These are phyloP conservation scores for Camelus dromedarius DNA, from an alignment of 2,113 vertebrate species.

Conservation along the genomic window DNA sequence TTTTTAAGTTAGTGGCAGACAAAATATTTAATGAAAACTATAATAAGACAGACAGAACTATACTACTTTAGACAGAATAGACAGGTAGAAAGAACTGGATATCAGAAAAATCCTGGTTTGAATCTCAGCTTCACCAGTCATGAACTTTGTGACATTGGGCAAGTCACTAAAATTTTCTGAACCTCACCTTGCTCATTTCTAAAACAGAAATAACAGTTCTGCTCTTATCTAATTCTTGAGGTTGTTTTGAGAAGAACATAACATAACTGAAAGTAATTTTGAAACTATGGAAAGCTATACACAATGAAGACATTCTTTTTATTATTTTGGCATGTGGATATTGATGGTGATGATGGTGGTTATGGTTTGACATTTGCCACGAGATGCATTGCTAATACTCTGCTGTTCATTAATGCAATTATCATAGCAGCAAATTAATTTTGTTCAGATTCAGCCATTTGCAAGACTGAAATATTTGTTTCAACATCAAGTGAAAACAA, in stretches of 20 bases:
- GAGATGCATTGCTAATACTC: background rate
- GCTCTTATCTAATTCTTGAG: background rate
- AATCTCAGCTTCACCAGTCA: background rate
- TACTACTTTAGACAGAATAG: background rate
- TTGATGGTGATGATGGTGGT: background rate
- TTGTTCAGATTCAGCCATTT: conserved; percentile 5
- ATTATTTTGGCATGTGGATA: background rate
- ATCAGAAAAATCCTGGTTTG: conserved; percentile 20
- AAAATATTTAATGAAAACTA: conserved; percentile 51
- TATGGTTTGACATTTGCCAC: background rate
- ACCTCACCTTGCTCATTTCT: conserved; percentile 11
- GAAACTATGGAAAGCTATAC: background rate
- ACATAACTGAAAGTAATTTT: background rate
- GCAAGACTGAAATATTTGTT: conserved; percentile 46
- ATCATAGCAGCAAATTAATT: background rate
- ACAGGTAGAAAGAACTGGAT: background rate
- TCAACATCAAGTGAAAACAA: conserved; percentile 44
- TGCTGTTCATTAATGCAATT: background rate
- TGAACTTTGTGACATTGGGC: background rate
- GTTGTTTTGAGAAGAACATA: conserved; percentile 15
- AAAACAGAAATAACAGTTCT: background rate
- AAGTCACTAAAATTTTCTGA: background rate
- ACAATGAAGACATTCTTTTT: background rate
- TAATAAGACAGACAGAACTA: background rate
- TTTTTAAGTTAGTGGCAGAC: background rate